Evolutionary conservation across 2,113 vertebrate species (phyloP).

Genomic region (Mobula hypostoma): DNA sequence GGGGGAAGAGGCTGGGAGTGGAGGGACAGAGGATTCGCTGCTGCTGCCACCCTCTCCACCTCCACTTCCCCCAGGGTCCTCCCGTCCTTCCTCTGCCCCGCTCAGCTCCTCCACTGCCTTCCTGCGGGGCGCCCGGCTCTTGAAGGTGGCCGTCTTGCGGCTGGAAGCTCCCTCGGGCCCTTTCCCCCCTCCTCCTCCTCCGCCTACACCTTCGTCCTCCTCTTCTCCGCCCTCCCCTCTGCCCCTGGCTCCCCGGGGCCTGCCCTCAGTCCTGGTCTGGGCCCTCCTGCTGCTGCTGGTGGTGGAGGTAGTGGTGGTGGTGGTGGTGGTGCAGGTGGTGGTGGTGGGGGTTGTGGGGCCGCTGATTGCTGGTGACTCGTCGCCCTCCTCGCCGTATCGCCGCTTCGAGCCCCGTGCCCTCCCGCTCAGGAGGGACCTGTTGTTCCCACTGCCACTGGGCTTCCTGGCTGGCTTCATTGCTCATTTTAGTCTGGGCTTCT

Average conservation of each 20-base stretch:
- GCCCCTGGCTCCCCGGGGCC: constrained; percentile 38
- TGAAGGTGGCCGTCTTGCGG: constrained; percentile 84
- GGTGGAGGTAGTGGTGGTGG: constrained; percentile 35
- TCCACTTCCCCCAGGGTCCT: constrained; percentile 37
- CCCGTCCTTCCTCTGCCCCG: not conserved
- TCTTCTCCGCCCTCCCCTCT: constrained; percentile 30
- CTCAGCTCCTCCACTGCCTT: constrained; percentile 49
- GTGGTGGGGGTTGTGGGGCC: constrained; percentile 39
- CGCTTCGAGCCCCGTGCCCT: constrained; percentile 67
- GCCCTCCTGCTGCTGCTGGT: constrained; percentile 49
- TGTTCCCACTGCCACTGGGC: constrained; percentile 55
- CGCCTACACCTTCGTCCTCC: not conserved
- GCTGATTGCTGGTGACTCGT: not conserved
- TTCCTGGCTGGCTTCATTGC: constrained; percentile 76
- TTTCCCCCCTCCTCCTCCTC: constrained; percentile 33
- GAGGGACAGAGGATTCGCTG: not conserved
- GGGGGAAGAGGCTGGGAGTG: not conserved
- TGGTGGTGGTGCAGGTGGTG: constrained; percentile 25
- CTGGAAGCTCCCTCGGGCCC: constrained; percentile 47
- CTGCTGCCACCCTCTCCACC: constrained; percentile 44
- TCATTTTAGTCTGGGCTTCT: constrained; percentile 45
- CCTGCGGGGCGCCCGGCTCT: constrained; percentile 77
- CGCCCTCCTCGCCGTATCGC: constrained; percentile 40
- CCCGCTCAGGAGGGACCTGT: constrained; percentile 58
- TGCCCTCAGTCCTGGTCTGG: constrained; percentile 48